phyloP scores from a whole-genome alignment of 37 sponge, comb jelly and placozoan genomes.

The Lycopodina hypogea region DNA sequence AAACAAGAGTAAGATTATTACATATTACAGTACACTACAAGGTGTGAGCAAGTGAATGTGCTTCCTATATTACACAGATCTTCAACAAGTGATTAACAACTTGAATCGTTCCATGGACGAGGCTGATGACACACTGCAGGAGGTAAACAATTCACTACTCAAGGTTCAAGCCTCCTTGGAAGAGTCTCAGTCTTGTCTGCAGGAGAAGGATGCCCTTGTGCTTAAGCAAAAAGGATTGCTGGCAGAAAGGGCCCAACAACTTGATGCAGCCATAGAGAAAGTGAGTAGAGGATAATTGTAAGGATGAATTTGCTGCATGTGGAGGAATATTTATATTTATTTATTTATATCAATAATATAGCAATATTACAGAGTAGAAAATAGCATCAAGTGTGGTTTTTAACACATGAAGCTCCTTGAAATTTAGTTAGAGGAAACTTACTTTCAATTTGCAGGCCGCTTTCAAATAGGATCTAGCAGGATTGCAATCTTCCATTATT shows the following conservation, averaged over 20 bases:
- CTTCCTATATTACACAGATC: background rate
- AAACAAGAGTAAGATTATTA: conserved; percentile 28
- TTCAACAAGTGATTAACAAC: conserved; percentile 12
- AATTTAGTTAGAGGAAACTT: too few species aligned
- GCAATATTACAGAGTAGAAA: too few species aligned
- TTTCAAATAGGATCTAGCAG: too few species aligned
- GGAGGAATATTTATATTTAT: too few species aligned
- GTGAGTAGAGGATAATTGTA: background rate
- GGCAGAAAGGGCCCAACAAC: background rate
- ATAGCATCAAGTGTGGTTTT: too few species aligned
- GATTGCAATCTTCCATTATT: too few species aligned
- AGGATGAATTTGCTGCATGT: too few species aligned
- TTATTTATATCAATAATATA: too few species aligned
- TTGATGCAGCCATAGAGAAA: background rate
- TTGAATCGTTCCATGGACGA: conserved; percentile 24
- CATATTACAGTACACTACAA: background rate
- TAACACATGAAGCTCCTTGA: too few species aligned
- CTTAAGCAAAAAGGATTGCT: background rate
- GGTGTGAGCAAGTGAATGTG: background rate
- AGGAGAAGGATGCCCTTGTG: conserved; percentile 10
- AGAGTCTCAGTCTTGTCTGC: conserved; percentile 6
- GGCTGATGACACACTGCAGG: background rate
- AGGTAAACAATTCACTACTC: background rate
- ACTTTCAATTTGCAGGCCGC: too few species aligned
- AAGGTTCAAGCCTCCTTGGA: conserved; percentile 13